Percentiles rank a stretch among this genome's conserved stretches.
Conservation (phyloP, 1,140 invertebrate genomes). For the Homalodisca vitripennis region DNA sequence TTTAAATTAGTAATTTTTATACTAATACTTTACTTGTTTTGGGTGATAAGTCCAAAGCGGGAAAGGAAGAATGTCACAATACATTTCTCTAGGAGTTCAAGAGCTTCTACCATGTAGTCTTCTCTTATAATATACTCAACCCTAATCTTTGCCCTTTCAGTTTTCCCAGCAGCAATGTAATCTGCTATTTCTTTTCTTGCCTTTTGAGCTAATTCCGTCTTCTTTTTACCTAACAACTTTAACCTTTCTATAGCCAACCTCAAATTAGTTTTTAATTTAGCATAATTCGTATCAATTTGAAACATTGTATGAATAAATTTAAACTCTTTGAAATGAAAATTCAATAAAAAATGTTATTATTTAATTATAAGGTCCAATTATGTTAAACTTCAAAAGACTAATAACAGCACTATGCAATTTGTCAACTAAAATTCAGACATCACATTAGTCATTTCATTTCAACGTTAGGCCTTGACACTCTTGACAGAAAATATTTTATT, state of each 20-base stretch:
- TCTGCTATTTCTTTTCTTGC: constrained; percentile 97
- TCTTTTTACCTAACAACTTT: constrained; percentile 97
- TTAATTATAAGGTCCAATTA: too few relatives aligned
- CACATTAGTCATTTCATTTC: too few relatives aligned
- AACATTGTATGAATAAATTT: too few relatives aligned
- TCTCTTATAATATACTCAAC: constrained; percentile 99
- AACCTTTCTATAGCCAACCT: constrained; percentile 88
- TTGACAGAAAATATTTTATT: too few relatives aligned
- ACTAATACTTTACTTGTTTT: constrained; percentile 91
- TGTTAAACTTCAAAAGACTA: too few relatives aligned
- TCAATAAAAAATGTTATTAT: too few relatives aligned
- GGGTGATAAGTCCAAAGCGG: constrained; percentile 94
- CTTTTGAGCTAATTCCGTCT: constrained; percentile 94
- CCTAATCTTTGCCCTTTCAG: constrained; percentile 91
- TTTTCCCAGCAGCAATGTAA: constrained; percentile 87
- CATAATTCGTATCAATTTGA: constrained; percentile 84
- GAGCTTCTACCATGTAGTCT: constrained; percentile 98
- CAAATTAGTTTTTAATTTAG: constrained; percentile 96
- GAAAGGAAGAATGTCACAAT: constrained; percentile 99
- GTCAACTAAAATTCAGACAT: too few relatives aligned
- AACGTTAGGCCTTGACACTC: too few relatives aligned
- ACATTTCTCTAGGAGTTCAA: too few relatives aligned
- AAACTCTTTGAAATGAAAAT: too few relatives aligned
- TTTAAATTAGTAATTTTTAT: too few relatives aligned
- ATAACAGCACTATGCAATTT: too few relatives aligned